Conservation (phyloP, 53 echinoderm and acorn worm genomes). For the Mesocentrotus franciscanus region DNA sequence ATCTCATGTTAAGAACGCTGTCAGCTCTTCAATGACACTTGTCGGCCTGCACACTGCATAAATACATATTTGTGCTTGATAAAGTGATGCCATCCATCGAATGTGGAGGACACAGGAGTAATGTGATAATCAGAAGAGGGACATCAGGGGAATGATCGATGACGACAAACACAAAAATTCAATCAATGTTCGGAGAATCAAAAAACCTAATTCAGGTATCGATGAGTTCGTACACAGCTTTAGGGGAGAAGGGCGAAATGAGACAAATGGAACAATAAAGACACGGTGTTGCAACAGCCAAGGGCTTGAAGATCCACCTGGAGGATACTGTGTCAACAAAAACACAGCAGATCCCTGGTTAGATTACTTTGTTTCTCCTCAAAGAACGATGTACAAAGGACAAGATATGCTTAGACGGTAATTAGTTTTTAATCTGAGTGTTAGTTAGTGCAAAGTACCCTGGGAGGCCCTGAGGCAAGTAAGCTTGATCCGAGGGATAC, state of each 20-base stretch:
- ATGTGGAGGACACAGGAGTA: background rate
- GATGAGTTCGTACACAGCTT: background rate
- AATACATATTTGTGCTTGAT: background rate
- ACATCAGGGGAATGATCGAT: background rate
- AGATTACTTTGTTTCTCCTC: background rate
- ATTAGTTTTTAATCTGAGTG: constrained; percentile 41
- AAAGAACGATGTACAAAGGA: background rate
- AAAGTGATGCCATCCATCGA: background rate
- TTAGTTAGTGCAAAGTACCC: background rate
- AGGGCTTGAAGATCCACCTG: background rate
- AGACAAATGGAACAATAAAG: background rate
- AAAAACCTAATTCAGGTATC: background rate
- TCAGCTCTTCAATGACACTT: background rate
- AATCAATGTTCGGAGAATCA: constrained; percentile 38
- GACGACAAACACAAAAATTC: constrained; percentile 4
- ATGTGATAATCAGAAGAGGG: background rate
- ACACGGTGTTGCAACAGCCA: background rate
- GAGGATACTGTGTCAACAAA: background rate
- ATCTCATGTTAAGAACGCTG: no score
- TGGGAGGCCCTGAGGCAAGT: background rate
- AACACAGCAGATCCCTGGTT: constrained; percentile 5
- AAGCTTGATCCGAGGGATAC: background rate
- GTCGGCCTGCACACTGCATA: background rate
- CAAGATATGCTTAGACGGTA: background rate
- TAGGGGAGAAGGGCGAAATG: background rate